phyloP scores from a whole-genome alignment of 2,113 vertebrate genomes.

The Sclerurus mexicanus region DNA sequence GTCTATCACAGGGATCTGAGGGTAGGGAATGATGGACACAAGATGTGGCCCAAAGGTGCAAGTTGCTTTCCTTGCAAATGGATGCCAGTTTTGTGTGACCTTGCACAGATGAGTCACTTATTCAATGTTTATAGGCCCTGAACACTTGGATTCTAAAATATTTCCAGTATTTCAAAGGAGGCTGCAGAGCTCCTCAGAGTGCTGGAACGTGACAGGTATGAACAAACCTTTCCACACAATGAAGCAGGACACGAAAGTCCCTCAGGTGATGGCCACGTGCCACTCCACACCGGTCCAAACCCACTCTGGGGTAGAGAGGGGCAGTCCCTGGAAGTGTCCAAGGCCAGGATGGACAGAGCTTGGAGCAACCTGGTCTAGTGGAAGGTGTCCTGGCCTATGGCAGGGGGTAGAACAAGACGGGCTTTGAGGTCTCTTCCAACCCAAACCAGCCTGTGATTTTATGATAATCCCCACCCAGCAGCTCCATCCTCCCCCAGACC shows the following conservation, averaged over 20 bases:
- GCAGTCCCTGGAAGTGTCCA: background rate
- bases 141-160: background rate
- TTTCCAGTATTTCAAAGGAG: background rate
- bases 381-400: background rate
- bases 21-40: background rate
- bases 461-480: background rate
- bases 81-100: background rate
- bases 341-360: background rate
- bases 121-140: background rate
- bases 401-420: background rate
- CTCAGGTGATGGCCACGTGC: accelerated
- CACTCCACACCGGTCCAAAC: background rate
- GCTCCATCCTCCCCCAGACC: background rate
- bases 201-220: accelerated
- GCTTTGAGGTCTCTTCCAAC: background rate
- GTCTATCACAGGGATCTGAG: background rate
- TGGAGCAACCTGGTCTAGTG: background rate
- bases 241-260: background rate
- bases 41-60: background rate
- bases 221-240: background rate
- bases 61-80: background rate
- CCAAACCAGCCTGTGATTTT: background rate
- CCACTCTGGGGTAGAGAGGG: background rate
- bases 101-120: background rate
- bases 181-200: background rate